phyloP scores from a whole-genome alignment of 1,140 invertebrate species.

The Leptopilina boulardi region DNA sequence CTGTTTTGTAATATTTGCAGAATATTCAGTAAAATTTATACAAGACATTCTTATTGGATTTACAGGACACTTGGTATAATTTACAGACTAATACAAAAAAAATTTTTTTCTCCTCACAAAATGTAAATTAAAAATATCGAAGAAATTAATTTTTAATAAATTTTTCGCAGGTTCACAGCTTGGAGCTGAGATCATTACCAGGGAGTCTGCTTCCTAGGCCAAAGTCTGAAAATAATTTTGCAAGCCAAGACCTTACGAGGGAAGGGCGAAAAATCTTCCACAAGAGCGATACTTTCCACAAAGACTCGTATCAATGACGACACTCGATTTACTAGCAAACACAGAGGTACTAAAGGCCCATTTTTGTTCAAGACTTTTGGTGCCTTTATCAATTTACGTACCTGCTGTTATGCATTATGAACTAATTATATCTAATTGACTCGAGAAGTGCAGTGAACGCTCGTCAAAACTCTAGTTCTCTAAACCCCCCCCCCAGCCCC shows the following conservation, averaged over 20 bases:
- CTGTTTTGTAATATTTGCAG: too few species aligned
- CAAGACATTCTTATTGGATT: too few species aligned
- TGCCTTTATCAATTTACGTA: constrained; percentile 36
- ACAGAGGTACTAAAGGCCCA: constrained; percentile 72
- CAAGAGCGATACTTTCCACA: constrained; percentile 86
- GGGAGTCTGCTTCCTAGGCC: constrained; percentile 83
- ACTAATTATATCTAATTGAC: constrained; percentile 1
- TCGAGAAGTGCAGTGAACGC: constrained; percentile 11
- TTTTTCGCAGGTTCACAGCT: constrained; percentile 76
- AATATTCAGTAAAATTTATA: too few species aligned
- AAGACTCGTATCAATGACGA: constrained; percentile 85
- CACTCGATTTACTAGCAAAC: constrained; percentile 82
- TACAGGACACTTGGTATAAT: too few species aligned
- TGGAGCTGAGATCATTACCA: constrained; percentile 82
- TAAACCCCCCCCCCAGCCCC: too few species aligned
- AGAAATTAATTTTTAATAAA: constrained; percentile 12
- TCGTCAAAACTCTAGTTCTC: constrained; percentile 16
- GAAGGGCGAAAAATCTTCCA: constrained; percentile 83
- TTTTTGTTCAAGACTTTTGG: constrained; percentile 47
- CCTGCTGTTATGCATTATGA: not conserved
- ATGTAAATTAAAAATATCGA: not conserved
- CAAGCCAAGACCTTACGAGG: constrained; percentile 79
- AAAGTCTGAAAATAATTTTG: constrained; percentile 90
- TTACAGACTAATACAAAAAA: too few species aligned
- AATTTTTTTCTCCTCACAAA: too few species aligned